Conservation (phyloP, 2,888 invertebrate genomes). For the Ferdinandea cuprea region DNA sequence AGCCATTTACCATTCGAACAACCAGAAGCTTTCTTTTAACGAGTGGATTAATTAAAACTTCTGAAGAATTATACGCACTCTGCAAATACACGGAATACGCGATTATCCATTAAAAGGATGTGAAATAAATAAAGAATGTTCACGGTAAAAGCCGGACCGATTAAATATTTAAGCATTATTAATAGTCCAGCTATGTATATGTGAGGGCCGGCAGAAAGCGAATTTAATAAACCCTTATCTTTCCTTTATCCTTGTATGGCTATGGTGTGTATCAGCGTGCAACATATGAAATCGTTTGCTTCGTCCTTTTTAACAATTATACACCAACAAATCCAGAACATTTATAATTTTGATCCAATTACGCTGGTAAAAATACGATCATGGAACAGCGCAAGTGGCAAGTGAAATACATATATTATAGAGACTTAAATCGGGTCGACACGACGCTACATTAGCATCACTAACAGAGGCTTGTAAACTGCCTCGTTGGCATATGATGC, state of each 20-base stretch:
- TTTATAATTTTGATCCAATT: conserved; percentile 46
- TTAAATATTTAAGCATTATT: conserved; percentile 17
- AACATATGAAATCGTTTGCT: conserved; percentile 12
- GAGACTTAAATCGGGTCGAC: conserved; percentile 23
- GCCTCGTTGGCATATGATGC: too few species aligned
- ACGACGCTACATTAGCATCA: not conserved
- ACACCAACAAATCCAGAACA: conserved; percentile 27
- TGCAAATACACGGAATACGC: not conserved
- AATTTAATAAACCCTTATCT: not conserved
- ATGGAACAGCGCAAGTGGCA: not conserved
- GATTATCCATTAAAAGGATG: not conserved
- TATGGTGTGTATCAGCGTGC: conserved; percentile 28
- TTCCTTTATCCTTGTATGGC: not conserved
- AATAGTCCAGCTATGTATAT: conserved; percentile 3
- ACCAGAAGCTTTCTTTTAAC: not conserved
- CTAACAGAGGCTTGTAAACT: conserved; percentile 17
- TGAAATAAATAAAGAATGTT: conserved; percentile 6
- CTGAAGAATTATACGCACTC: too few species aligned
- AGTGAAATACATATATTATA: conserved; percentile 20
- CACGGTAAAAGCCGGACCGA: not conserved
- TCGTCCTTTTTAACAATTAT: conserved; percentile 32
- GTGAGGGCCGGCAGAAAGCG: not conserved
- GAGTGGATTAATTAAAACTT: conserved; percentile 7
- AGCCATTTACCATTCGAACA: not conserved
- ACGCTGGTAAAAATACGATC: conserved; percentile 1